A percentile compares a stretch with the other conserved stretches of the same genome.
Evolutionary conservation across 2,888 invertebrate species (phyloP).

Genomic region (Troides aeacus): DNA sequence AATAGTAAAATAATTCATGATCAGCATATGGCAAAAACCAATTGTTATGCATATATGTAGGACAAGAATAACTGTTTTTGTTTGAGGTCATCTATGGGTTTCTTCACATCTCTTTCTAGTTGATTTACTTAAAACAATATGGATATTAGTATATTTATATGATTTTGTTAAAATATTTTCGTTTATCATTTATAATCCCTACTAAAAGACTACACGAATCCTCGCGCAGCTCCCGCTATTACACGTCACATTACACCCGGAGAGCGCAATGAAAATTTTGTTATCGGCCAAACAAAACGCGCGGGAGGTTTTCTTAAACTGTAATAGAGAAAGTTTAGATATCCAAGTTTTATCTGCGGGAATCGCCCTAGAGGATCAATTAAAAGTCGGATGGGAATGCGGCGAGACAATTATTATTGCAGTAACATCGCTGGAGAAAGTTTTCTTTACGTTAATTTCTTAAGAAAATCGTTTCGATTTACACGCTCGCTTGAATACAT

Average conservation of each 20-base stretch:
- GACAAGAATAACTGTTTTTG: no score
- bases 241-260: constrained; percentile 51
- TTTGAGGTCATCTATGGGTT: neutral
- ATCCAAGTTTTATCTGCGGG: constrained; percentile 70
- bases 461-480: constrained; percentile 34
- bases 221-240: constrained; percentile 39
- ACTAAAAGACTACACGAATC: constrained; percentile 20
- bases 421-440: constrained; percentile 59
- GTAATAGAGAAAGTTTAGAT: constrained; percentile 78
- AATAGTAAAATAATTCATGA: no score
- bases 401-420: constrained; percentile 73
- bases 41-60: no score
- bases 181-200: neutral
- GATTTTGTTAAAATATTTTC: neutral
- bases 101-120: neutral
- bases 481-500: no score
- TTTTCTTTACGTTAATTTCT: constrained; percentile 43
- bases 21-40: no score
- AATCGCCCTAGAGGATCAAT: constrained; percentile 80
- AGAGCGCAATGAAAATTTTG: constrained; percentile 62
- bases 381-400: constrained; percentile 73
- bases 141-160: neutral
- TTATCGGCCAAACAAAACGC: constrained; percentile 70
- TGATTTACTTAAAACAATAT: neutral
- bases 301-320: constrained; percentile 73